Evolutionary conservation across 1,140 invertebrate genomes (phyloP).

Genomic region (Brachionus sp.): DNA sequence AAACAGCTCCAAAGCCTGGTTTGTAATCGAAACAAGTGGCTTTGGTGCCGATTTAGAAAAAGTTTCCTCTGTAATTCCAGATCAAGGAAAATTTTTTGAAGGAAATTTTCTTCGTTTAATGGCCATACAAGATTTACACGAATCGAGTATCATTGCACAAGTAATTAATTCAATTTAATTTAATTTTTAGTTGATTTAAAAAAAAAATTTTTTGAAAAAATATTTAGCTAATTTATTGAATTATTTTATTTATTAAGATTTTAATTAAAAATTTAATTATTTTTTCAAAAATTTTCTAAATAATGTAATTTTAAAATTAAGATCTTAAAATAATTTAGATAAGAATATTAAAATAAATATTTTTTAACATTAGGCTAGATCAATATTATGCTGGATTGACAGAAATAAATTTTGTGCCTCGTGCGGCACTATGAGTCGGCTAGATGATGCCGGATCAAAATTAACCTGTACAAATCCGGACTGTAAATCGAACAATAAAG

Average conservation of each 20-base stretch:
- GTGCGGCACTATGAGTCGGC: conserved; percentile 55
- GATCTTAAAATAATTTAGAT: too few relatives aligned
- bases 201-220: background rate
- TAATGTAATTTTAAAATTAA: too few relatives aligned
- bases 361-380: conserved; percentile 52
- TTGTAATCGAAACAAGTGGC: conserved; percentile 31
- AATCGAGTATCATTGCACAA: conserved; percentile 41
- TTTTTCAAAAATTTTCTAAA: too few relatives aligned
- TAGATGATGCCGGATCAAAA: conserved; percentile 57
- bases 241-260: too few relatives aligned
- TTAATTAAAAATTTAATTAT: too few relatives aligned
- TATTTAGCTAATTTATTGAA: too few relatives aligned
- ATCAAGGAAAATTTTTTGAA: conserved; percentile 30
- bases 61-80: background rate
- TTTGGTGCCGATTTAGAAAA: conserved; percentile 13
- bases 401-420: conserved; percentile 59
- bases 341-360: too few relatives aligned
- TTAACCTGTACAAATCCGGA: conserved; percentile 54
- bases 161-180: background rate
- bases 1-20: background rate
- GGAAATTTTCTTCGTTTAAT: conserved; percentile 42
- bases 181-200: background rate
- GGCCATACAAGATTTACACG: conserved; percentile 31
- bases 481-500: conserved; percentile 48
- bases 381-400: conserved; percentile 60